A percentile compares a stretch with the other conserved stretches of the same genome.
Conservation (phyloP, 1,140 invertebrate genomes). For the Drosophila virilis region DNA sequence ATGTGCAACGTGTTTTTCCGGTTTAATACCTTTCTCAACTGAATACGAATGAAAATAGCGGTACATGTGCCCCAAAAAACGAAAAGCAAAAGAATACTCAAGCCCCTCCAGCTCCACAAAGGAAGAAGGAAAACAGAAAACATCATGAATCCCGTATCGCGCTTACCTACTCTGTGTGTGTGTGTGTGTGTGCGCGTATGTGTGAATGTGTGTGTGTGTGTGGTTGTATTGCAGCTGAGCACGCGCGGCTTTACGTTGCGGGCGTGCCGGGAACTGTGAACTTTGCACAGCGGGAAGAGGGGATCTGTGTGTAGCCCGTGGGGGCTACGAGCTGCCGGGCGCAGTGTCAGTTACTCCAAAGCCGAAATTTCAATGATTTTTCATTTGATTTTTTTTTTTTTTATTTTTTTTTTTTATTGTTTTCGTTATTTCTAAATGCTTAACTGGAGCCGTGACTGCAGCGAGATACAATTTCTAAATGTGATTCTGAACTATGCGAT, state of each 20-base stretch:
- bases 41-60: constrained; percentile 77
- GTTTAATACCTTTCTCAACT: constrained; percentile 78
- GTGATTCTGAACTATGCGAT: background rate
- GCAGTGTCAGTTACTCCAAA: background rate
- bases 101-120: background rate
- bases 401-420: constrained; percentile 1
- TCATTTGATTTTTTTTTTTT: constrained; percentile 12
- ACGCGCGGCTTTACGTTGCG: constrained; percentile 74
- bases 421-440: constrained; percentile 5
- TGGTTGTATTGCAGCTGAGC: constrained; percentile 62
- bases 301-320: background rate
- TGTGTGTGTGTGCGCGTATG: constrained; percentile 21
- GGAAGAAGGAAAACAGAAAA: constrained; percentile 43
- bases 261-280: constrained; percentile 57
- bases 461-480: constrained; percentile 6
- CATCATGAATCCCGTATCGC: constrained; percentile 46
- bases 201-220: background rate
- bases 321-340: background rate
- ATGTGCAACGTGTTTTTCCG: constrained; percentile 81
- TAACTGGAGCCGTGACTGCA: constrained; percentile 5
- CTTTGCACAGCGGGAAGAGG: background rate
- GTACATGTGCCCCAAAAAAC: constrained; percentile 54
- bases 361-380: constrained; percentile 63
- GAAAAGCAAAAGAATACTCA: constrained; percentile 14
- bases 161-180: constrained; percentile 22